Conservation (phyloP, 2,797 vertebrate species). For the Uromys caudimaculatus region DNA sequence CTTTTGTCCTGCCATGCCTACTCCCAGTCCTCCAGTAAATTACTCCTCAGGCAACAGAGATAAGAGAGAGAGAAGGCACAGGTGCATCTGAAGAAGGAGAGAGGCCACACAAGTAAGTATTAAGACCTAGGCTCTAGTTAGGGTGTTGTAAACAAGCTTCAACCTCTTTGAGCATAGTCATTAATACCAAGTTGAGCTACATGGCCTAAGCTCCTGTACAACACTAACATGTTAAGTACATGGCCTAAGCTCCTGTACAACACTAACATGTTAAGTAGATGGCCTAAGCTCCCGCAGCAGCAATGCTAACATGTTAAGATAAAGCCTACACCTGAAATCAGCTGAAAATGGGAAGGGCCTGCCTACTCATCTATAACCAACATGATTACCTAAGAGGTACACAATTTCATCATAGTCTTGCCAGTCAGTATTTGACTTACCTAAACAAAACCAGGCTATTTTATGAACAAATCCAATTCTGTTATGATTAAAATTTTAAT, state of each 20-base stretch:
- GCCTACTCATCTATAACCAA: background rate
- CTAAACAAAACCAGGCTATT: background rate
- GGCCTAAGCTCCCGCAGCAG: background rate
- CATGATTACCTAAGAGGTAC: background rate
- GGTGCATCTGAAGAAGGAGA: background rate
- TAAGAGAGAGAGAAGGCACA: background rate
- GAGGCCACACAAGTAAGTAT: background rate
- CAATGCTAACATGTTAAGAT: background rate
- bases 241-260: background rate
- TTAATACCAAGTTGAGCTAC: background rate
- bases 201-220: background rate
- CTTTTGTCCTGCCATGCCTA: background rate
- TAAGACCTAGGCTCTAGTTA: constrained; percentile 13
- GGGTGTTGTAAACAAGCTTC: constrained; percentile 1
- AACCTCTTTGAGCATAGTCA: background rate
- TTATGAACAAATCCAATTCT: background rate
- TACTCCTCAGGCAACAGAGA: constrained; percentile 35
- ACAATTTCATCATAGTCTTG: background rate
- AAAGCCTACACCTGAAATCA: background rate
- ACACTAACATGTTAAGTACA: background rate
- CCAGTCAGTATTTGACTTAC: background rate
- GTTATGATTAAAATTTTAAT: background rate
- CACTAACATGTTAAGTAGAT: background rate
- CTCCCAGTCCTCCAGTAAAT: background rate
- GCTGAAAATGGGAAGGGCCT: background rate